phyloP scores from a whole-genome alignment of 2,113 vertebrate species.

The mouse (Mus musculus) region DNA sequence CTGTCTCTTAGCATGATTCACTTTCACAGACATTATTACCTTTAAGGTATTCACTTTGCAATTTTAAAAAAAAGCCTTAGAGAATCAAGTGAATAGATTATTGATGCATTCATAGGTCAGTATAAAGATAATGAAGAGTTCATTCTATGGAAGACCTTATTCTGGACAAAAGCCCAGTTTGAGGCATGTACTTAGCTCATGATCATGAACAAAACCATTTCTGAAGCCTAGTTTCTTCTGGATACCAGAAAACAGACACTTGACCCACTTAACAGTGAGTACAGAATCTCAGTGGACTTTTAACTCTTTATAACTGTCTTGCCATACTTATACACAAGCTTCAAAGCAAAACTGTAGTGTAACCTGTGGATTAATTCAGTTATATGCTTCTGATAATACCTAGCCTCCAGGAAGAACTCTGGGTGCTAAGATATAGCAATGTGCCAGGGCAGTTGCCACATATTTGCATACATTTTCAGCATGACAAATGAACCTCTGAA shows the following conservation, averaged over 20 bases:
- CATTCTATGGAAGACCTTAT: slow-evolving; percentile 49
- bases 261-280: slow-evolving; percentile 50
- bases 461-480: not conserved
- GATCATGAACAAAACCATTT: slow-evolving; percentile 25
- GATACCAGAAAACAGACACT: slow-evolving; percentile 57
- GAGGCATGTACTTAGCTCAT: not conserved
- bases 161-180: not conserved
- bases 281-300: not conserved
- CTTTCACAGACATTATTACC: slow-evolving; percentile 55
- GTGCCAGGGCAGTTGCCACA: not conserved
- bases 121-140: slow-evolving; percentile 63
- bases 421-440: slow-evolving; percentile 19
- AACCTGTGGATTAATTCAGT: slow-evolving; percentile 21
- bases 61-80: slow-evolving; percentile 23
- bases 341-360: slow-evolving; percentile 16
- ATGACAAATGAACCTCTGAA: not conserved
- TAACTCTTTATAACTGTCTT: slow-evolving; percentile 38
- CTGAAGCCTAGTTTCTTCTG: not conserved
- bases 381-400: not conserved
- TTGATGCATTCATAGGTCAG: slow-evolving; percentile 51
- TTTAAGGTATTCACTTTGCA: slow-evolving; percentile 55
- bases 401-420: not conserved
- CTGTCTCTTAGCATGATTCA: slow-evolving; percentile 17
- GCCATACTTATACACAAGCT: slow-evolving; percentile 39
- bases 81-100: slow-evolving; percentile 64